Conservation (phyloP, 2,113 vertebrate species). For the Kryptolebias marmoratus region DNA sequence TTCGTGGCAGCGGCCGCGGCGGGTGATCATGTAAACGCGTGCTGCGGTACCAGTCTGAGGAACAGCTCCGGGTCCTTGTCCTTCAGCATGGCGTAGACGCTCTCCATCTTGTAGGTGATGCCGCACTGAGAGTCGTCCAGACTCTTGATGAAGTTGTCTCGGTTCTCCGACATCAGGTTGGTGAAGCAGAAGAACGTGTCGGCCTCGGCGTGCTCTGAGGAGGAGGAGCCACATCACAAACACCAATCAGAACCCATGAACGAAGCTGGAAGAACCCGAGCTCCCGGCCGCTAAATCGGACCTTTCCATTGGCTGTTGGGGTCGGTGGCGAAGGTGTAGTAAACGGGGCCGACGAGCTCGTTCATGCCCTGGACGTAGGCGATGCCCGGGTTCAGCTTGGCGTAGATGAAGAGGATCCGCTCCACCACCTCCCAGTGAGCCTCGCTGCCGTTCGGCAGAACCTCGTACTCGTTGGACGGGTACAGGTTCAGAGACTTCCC, state of each 20-base stretch:
- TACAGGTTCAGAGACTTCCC: conserved; percentile 83
- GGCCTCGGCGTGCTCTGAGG: conserved; percentile 92
- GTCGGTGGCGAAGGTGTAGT: conserved; percentile 97
- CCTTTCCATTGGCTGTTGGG: conserved; percentile 95
- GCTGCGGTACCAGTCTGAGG: conserved; percentile 88
- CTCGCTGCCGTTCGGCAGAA: conserved; percentile 91
- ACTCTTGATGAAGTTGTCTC: conserved; percentile 99
- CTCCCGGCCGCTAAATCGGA: neutral
- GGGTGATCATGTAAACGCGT: too few species aligned
- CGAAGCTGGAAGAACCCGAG: too few species aligned
- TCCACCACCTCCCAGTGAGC: conserved; percentile 99
- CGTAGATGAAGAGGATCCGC: conserved; percentile 97
- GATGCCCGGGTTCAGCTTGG: conserved; percentile 97
- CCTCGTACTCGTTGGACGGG: conserved; percentile 87
- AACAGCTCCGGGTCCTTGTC: conserved; percentile 93
- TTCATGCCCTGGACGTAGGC: conserved; percentile 99
- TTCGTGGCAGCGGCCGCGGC: too few species aligned
- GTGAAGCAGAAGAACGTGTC: conserved; percentile 99
- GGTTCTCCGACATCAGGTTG: conserved; percentile 97
- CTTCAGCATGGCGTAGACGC: conserved; percentile 93
- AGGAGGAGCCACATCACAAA: too few species aligned
- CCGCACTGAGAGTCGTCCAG: conserved; percentile 97
- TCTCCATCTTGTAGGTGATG: conserved; percentile 98
- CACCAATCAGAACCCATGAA: too few species aligned
- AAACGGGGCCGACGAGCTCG: conserved; percentile 95